Base-by-base conservation (phyloP, 2,888 invertebrate genomes). In the Macropis europaea region DNA sequence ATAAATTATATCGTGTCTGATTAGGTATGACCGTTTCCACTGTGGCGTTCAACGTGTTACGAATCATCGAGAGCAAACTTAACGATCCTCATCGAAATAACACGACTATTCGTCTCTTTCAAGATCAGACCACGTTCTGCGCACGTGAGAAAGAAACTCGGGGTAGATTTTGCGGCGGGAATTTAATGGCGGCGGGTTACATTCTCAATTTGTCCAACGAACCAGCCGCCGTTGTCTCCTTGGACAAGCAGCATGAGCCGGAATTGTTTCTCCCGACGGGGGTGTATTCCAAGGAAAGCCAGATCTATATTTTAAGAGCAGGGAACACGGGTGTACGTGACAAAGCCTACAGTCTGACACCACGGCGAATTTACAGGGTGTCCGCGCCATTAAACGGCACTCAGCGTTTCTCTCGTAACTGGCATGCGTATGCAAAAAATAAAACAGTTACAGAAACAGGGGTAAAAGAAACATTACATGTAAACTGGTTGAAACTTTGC, bases 171-270 rank as follows among this genome's bases (percentile, higher is more conserved):
- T 13, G 32, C 36, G n/a, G 57, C 17, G 13, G 19, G n/a, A 36
- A 17, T 17, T 17, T 57, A 57, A 48, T 48, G 57, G 36, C 19
- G 11, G 17, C 48, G n/a, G 24, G 24, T 24, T 32, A 45, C 26
- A 17, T 48, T 48, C 9, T 26, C 26, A 59, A 38, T 59, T 59
- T 59, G 17, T 36, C 17, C 34, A 24, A 57, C 9, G 57, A 47
- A 57, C 9, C n/a, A 30, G n/a, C 28, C 17, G 19, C n/a, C 30
- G n/a, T n/a, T 17, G 32, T 4, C n/a, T 34, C 26, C 7, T 19
- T 6, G 32, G 48, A 32, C 48, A 22, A 19, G 6, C 32, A 1
- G 7, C 7, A 6, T 19, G 32, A 17, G 11, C 5, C 3, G 3
- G 17, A 19, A 40, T 40, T 11, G 11, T 40, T 40, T 40, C 40